phyloP scores from a whole-genome alignment of 1,140 invertebrate genomes.

The Diabrotica undecimpunctata region DNA sequence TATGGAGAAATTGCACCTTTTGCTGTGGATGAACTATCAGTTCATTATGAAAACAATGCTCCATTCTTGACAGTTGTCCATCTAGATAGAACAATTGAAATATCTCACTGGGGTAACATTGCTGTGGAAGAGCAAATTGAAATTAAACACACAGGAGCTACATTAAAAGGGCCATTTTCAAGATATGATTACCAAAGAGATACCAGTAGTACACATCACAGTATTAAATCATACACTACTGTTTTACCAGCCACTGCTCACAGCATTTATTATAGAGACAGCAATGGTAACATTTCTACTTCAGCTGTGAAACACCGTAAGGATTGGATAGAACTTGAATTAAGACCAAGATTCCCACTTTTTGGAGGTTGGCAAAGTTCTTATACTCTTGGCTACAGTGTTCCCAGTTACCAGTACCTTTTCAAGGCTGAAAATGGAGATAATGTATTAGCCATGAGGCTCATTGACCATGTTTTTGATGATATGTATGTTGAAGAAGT shows the following conservation, averaged over 20 bases:
- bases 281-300: constrained; percentile 99
- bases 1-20: constrained; percentile 67
- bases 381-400: constrained; percentile 91
- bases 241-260: constrained; percentile 77
- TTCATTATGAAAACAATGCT: constrained; percentile 96
- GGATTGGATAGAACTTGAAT: constrained; percentile 91
- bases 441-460: constrained; percentile 86
- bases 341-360: constrained; percentile 92
- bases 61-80: constrained; percentile 89
- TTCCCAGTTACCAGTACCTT: constrained; percentile 95
- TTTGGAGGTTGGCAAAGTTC: constrained; percentile 99
- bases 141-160: constrained; percentile 87
- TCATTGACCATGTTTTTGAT: constrained; percentile 95
- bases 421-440: constrained; percentile 67
- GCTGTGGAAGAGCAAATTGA: constrained; percentile 94
- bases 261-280: constrained; percentile 62
- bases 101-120: constrained; percentile 99
- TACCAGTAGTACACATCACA: constrained; percentile 75
- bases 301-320: constrained; percentile 84
- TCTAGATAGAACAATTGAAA: constrained; percentile 84
- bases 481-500: constrained; percentile 93
- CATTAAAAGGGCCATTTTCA: constrained; percentile 92
- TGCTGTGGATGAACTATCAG: constrained; percentile 57
- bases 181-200: constrained; percentile 94
- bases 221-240: constrained; percentile 91